phyloP scores from a whole-genome alignment of 2,797 vertebrate genomes.

The Rhinichthys osculus region DNA sequence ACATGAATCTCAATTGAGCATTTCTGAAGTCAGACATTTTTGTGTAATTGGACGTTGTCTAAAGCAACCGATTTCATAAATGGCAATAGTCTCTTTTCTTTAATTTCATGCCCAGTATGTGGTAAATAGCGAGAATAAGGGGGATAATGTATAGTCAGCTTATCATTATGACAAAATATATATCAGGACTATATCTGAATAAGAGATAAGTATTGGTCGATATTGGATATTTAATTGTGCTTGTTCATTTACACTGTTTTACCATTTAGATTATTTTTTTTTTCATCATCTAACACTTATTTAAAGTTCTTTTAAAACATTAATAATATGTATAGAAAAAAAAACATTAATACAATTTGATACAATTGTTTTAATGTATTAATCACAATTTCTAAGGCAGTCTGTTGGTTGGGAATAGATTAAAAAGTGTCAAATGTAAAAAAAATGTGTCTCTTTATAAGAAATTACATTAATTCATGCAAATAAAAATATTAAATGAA shows the following conservation, averaged over 20 bases:
- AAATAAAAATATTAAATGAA: background rate
- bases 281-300: background rate
- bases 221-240: background rate
- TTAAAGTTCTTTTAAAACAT: background rate
- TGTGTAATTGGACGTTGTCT: background rate
- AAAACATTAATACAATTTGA: too few relatives aligned
- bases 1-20: background rate
- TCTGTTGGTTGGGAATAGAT: background rate
- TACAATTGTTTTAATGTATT: too few relatives aligned
- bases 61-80: background rate
- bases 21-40: background rate
- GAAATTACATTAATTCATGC: background rate
- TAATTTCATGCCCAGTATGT: background rate
- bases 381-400: background rate
- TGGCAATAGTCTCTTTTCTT: background rate
- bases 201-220: background rate
- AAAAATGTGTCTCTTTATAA: background rate
- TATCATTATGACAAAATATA: background rate
- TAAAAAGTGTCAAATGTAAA: background rate
- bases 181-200: background rate
- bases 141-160: background rate
- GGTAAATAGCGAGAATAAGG: background rate
- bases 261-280: background rate
- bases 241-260: background rate
- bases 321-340: too few relatives aligned